Base-by-base conservation (phyloP, 2,888 invertebrate species). In the Elysia crispata region DNA sequence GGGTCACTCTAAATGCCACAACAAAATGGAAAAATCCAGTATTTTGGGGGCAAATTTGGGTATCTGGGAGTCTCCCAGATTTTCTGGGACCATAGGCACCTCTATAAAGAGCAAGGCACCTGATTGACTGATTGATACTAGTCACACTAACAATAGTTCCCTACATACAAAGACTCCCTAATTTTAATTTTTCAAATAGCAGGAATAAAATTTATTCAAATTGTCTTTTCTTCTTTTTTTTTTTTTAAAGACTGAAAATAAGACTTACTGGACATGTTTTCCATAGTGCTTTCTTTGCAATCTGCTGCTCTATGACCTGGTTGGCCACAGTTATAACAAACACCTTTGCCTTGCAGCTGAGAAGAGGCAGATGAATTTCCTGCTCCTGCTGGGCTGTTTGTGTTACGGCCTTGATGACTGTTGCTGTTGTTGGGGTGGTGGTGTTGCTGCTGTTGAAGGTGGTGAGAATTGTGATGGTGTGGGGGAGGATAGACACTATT, bases 261-360 rank as follows among this genome's bases (percentile, higher is more conserved):
- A 23, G 23, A 82, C 84, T 83, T 83, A 88, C 90, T 89, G 74
- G 97, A 96, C 93, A 97, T 96, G 92, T 97, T 97, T 92, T 98
- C 97, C 95, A 98, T 96, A 79, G 96, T 96, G 84, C 95, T 95
- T 91, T 97, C 97, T 90, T 95, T 95, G 92, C 98, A 98, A 87
- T 97, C 97, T 87, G 94, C 94, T 31, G 97, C 97, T 75, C 94
- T 94, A 92, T 98, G 98, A 76, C 94, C 95, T 79, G 95, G 94
- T 77, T 95, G 95, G 82, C 98, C 98, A 93, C 98, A 98, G 92
- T 98, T 98, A 93, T 96, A 97, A 93, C 98, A 98, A 66, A 96
- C 85, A 83, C 74, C 83, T 83, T 30, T 83, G 75, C 76, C 83
- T 83, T 41, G 41, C 41, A 41, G 11, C 41, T 41, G 41, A 41